A percentile compares a stretch with the other conserved stretches of the same genome.
Evolutionary conservation across 2,113 vertebrate species (phyloP).

Genomic region (Epinephelus lanceolatus): DNA sequence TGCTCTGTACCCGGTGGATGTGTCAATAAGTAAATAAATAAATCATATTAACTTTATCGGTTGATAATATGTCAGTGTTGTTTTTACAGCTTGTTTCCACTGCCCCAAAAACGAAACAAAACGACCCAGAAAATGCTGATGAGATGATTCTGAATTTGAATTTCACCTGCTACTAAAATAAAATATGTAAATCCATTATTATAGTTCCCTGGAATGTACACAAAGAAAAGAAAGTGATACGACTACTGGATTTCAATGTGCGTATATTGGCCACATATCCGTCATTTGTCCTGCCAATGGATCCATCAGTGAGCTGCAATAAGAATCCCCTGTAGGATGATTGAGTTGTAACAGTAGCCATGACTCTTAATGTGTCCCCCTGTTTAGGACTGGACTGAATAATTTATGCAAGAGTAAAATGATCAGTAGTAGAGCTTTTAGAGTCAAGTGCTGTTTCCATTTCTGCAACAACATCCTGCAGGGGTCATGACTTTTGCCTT

Average conservation of each 20-base stretch:
- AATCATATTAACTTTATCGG: background rate
- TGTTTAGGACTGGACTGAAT: slow-evolving; percentile 69
- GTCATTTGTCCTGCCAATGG: slow-evolving; percentile 53
- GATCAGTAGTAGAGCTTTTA: slow-evolving; percentile 74
- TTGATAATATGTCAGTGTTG: background rate
- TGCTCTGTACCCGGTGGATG: background rate
- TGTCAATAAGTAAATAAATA: background rate
- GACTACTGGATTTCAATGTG: slow-evolving; percentile 1
- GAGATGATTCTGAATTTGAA: slow-evolving; percentile 1
- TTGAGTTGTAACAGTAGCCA: slow-evolving; percentile 73
- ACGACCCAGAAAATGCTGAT: background rate
- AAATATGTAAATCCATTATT: background rate
- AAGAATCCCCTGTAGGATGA: slow-evolving; percentile 61
- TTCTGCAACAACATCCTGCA: slow-evolving; percentile 54
- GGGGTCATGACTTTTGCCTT: slow-evolving; percentile 54
- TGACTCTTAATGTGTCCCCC: slow-evolving; percentile 70
- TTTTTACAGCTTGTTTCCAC: background rate
- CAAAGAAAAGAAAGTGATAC: background rate
- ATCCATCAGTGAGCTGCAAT: slow-evolving; percentile 55
- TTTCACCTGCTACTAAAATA: background rate
- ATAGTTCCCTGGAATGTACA: background rate
- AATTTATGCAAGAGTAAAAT: slow-evolving; percentile 76
- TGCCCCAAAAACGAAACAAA: background rate
- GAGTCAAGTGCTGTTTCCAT: slow-evolving; percentile 70
- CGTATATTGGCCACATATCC: slow-evolving; percentile 25